These are phyloP conservation scores for Larimichthys polyactis DNA, from an alignment of 2,113 vertebrate genomes.

Conservation along the genomic window DNA sequence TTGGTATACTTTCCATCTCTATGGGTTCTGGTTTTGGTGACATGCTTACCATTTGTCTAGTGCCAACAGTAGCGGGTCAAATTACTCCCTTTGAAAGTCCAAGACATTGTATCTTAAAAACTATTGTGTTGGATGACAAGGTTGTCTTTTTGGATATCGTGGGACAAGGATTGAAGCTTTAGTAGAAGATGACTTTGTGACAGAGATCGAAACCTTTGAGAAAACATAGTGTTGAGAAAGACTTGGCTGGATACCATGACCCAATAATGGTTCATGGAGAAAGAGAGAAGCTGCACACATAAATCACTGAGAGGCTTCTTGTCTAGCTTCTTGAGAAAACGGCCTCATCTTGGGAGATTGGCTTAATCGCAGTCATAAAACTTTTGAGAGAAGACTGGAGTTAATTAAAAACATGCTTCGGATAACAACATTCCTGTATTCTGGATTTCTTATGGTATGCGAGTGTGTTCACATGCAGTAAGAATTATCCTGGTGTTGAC, in stretches of 20 bases:
- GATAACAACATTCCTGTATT: conserved; percentile 11
- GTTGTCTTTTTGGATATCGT: background rate
- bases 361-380: conserved; percentile 46
- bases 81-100: background rate
- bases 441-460: conserved; percentile 5
- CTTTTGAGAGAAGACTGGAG: background rate
- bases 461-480: background rate
- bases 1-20: too few relatives aligned
- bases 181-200: background rate
- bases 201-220: background rate
- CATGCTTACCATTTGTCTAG: too few relatives aligned
- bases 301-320: conserved; percentile 35
- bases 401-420: conserved; percentile 41
- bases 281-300: conserved; percentile 18
- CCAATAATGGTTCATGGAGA: conserved; percentile 12
- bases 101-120: background rate
- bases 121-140: background rate
- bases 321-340: conserved; percentile 32
- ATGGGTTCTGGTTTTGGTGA: too few relatives aligned
- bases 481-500: background rate
- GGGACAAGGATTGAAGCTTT: background rate
- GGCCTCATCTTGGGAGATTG: conserved; percentile 1
- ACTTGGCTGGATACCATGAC: conserved; percentile 5
- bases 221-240: conserved; percentile 1
- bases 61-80: too few relatives aligned